A percentile compares a stretch with the other conserved stretches of the same genome.
Conservation (phyloP, 2,797 vertebrate species). For the Alexandromys oeconomus region DNA sequence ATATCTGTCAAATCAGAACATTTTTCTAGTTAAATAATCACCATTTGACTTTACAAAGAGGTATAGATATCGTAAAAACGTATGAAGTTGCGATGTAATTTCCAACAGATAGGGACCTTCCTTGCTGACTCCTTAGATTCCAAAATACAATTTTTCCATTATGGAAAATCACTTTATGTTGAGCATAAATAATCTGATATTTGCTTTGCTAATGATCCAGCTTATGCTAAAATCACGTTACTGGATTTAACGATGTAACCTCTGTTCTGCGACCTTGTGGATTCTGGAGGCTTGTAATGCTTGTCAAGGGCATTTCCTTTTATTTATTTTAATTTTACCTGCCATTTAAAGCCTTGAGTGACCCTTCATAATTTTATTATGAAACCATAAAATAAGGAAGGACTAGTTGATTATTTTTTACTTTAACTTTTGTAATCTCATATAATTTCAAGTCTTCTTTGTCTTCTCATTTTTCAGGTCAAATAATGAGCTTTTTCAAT, state of each 20-base stretch:
- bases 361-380: constrained; percentile 82
- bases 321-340: constrained; percentile 86
- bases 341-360: constrained; percentile 76
- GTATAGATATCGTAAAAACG: background rate
- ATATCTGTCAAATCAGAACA: constrained; percentile 1
- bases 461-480: constrained; percentile 82
- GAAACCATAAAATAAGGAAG: constrained; percentile 82
- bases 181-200: constrained; percentile 82
- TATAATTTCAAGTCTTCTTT: constrained; percentile 81
- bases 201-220: constrained; percentile 75
- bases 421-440: constrained; percentile 82
- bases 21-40: background rate
- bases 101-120: constrained; percentile 71
- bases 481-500: constrained; percentile 64
- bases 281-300: constrained; percentile 67
- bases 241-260: constrained; percentile 72
- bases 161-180: constrained; percentile 81
- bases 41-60: constrained; percentile 51
- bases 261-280: constrained; percentile 73
- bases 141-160: constrained; percentile 83
- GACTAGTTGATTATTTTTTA: constrained; percentile 82
- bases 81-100: constrained; percentile 59
- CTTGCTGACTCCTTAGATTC: constrained; percentile 74
- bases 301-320: constrained; percentile 80
- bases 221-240: constrained; percentile 83